Evolutionary conservation across 2,797 vertebrate genomes (phyloP).

Genomic region (Phoeniculus purpureus): DNA sequence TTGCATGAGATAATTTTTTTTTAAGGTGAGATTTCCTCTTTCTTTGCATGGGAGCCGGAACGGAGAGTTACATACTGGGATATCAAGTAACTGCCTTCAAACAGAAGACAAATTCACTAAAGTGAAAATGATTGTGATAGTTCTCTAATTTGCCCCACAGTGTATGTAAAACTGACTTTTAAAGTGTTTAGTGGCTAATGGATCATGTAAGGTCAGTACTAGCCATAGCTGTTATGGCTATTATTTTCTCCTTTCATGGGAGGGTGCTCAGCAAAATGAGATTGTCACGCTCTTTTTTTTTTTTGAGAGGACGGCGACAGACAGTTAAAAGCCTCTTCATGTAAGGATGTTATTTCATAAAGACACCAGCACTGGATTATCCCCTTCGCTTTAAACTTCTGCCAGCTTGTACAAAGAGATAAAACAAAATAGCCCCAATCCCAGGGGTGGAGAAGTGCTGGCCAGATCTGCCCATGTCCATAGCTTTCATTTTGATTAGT

Average conservation of each 20-base stretch:
- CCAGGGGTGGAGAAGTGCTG: slow-evolving; percentile 83
- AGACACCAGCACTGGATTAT: slow-evolving; percentile 87
- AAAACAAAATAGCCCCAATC: slow-evolving; percentile 88
- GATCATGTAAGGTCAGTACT: slow-evolving; percentile 82
- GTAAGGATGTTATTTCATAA: slow-evolving; percentile 89
- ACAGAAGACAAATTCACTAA: slow-evolving; percentile 76
- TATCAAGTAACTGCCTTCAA: slow-evolving; percentile 76
- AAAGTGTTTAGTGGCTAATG: slow-evolving; percentile 83
- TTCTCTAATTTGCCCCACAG: slow-evolving; percentile 73
- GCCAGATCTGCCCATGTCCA: slow-evolving; percentile 89
- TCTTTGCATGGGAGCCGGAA: slow-evolving; percentile 30
- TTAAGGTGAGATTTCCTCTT: slow-evolving; percentile 48
- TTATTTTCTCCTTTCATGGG: slow-evolving; percentile 85
- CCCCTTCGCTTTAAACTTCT: slow-evolving; percentile 88
- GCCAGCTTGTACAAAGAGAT: slow-evolving; percentile 89
- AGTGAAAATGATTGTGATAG: slow-evolving; percentile 78
- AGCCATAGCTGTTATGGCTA: slow-evolving; percentile 79
- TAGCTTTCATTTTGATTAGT: slow-evolving; percentile 97
- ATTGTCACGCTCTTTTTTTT: slow-evolving; percentile 84
- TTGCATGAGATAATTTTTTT: slow-evolving; percentile 24
- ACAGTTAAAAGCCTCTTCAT: slow-evolving; percentile 89
- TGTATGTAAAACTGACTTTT: slow-evolving; percentile 85
- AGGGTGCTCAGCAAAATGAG: slow-evolving; percentile 85
- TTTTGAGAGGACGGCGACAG: slow-evolving; percentile 81
- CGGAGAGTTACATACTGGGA: slow-evolving; percentile 42